Conservation (phyloP, 2,797 vertebrate species). For the Simalia tracyae region DNA sequence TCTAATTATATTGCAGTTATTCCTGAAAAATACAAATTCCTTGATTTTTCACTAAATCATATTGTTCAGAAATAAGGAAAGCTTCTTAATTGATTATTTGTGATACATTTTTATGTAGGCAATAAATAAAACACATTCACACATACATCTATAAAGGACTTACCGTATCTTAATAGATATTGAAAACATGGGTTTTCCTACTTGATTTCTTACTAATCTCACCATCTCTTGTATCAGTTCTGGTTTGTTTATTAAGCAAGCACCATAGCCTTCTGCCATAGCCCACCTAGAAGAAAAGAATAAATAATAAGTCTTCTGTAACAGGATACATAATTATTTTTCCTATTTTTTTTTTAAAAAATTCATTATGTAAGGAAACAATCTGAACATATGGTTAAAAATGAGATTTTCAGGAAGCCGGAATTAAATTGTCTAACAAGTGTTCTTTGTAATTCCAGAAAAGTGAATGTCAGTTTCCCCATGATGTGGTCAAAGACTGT, state of each 20-base stretch:
- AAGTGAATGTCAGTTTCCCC: not conserved
- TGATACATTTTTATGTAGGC: not conserved
- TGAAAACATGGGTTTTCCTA: slow-evolving; percentile 85
- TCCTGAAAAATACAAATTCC: not conserved
- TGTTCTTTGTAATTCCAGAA: slow-evolving; percentile 28
- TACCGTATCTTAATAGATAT: slow-evolving; percentile 96
- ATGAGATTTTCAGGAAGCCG: not conserved
- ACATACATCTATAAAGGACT: not conserved
- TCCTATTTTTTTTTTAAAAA: not conserved
- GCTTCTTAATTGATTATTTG: not conserved
- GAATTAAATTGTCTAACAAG: not conserved
- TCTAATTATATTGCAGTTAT: not conserved
- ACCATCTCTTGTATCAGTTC: slow-evolving; percentile 95
- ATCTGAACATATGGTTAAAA: not conserved
- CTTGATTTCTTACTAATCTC: slow-evolving; percentile 86
- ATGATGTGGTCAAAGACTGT: not conserved
- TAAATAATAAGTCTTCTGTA: slow-evolving; percentile 39
- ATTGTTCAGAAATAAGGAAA: no score
- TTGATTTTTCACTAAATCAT: not conserved
- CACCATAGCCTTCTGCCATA: slow-evolving; percentile 91
- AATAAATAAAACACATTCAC: not conserved
- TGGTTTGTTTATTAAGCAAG: slow-evolving; percentile 95
- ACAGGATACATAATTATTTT: slow-evolving; percentile 21
- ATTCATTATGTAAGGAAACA: not conserved
- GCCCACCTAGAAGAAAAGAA: slow-evolving; percentile 87